Base-by-base conservation (phyloP, 2,797 vertebrate genomes). In the Cryptoprocta ferox region DNA sequence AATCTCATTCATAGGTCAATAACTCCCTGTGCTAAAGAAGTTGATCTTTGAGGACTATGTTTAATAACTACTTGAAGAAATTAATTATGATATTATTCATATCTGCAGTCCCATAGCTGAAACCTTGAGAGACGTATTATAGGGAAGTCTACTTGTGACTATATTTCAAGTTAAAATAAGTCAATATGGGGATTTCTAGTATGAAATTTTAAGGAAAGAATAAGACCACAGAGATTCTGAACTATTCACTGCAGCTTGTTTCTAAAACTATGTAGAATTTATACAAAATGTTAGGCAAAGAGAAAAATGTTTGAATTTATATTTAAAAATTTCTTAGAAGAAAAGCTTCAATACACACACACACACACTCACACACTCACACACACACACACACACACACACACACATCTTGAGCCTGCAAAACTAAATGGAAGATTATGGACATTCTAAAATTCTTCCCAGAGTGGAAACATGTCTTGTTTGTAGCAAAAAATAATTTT, bases 41-140 rank as follows among this genome's bases (percentile, higher is more conserved):
- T n/a, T 91, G 15, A 68, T 78, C n/a, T 94, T 91, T 42, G 56
- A 75, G 81, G 8, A 71, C 11, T 84, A 6, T 84, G 13, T 59
- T 90, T 81, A 94, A 61, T 75, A 80, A 79, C 16, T 37, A 93
- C 11, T 76, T 56, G 35, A 93, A 94, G 70, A 95, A 94, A 94
- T 68, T 48, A 53, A 26, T 56, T 86, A 59, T 76, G 75, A 32
- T 92, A 45, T 80, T 92, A 59, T 95, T 53, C 37, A 88, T 81
- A 92, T 61, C 39, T 84, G 21, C 1, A 92, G 45, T 81, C 85
- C 13, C 10, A 45, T 37, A 73, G 9, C 42, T 87, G 6, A 42
- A 94, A 94, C 13, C 75, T 11, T 78, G 6, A 89, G 16, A 89
- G 91, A 88, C 75, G 0, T 71, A 89, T 65, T 59, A 56, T 39